These are phyloP conservation scores for Leiothrix lutea DNA, from an alignment of 2,113 vertebrate genomes.

Conservation along the genomic window DNA sequence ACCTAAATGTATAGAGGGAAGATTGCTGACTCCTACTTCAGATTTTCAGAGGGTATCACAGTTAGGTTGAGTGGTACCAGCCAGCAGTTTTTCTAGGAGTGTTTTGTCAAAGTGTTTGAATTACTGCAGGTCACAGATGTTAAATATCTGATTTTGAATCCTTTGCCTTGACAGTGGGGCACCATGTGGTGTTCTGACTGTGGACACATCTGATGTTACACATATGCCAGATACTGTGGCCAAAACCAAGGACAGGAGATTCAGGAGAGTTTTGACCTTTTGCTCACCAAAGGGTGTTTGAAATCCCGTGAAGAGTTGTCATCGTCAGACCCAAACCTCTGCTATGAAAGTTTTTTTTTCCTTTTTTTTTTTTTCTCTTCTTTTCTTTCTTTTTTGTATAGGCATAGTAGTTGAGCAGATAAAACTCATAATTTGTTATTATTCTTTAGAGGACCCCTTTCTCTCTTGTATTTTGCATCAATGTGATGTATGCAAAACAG, in stretches of 20 bases:
- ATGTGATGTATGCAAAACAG: neutral
- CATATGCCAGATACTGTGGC: accelerated
- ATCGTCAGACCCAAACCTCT: neutral
- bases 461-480: neutral
- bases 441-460: neutral
- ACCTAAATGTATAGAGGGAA: neutral
- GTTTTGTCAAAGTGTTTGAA: neutral
- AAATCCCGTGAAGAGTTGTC: neutral
- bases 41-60: neutral
- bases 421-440: neutral
- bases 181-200: neutral
- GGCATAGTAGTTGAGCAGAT: neutral
- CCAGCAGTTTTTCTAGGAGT: neutral
- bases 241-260: neutral
- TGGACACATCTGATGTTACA: neutral
- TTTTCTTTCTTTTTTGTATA: neutral
- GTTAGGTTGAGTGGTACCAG: neutral
- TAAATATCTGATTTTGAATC: neutral
- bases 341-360: neutral
- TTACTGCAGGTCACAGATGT: neutral
- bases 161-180: neutral
- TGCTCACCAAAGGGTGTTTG: neutral
- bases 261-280: neutral
- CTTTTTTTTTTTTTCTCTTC: neutral
- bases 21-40: neutral